Conservation (phyloP, 1,140 invertebrate genomes). For the Teleopsis dalmanni region DNA sequence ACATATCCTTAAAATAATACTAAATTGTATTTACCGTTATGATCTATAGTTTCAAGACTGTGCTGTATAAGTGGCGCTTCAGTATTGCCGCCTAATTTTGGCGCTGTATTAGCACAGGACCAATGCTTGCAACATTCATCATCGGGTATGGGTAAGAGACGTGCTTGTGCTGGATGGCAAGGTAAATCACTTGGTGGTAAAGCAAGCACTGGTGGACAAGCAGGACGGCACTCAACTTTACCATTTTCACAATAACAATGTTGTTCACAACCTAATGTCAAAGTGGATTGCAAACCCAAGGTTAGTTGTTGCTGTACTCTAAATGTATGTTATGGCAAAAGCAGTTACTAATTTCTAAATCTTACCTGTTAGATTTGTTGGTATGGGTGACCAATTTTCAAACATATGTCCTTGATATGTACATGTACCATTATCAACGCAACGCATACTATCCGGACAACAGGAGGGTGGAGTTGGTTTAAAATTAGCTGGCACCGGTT, state of each 20-base stretch:
- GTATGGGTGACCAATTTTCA: conserved; percentile 63
- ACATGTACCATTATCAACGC: conserved; percentile 71
- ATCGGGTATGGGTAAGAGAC: conserved; percentile 59
- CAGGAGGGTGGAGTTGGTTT: conserved; percentile 68
- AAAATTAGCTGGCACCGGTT: conserved; percentile 64
- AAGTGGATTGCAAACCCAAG: background rate
- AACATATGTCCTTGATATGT: conserved; percentile 58
- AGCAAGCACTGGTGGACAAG: conserved; percentile 66
- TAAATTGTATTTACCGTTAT: conserved; percentile 12
- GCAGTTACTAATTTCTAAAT: background rate
- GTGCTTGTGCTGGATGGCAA: conserved; percentile 59
- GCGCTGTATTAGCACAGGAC: conserved; percentile 49
- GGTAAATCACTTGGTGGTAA: conserved; percentile 63
- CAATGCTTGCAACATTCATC: conserved; percentile 74
- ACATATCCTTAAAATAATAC: too few relatives aligned
- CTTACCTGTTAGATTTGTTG: conserved; percentile 49
- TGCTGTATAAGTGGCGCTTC: background rate
- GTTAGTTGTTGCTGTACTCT: background rate
- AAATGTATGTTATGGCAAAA: background rate
- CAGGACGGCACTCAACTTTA: conserved; percentile 70
- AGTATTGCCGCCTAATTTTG: conserved; percentile 18
- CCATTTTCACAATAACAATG: conserved; percentile 81
- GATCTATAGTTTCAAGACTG: background rate
- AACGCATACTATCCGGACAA: conserved; percentile 69
- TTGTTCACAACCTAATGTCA: conserved; percentile 68